Evolutionary conservation across 2,797 vertebrate species (phyloP).

Genomic region (Natrix natrix): DNA sequence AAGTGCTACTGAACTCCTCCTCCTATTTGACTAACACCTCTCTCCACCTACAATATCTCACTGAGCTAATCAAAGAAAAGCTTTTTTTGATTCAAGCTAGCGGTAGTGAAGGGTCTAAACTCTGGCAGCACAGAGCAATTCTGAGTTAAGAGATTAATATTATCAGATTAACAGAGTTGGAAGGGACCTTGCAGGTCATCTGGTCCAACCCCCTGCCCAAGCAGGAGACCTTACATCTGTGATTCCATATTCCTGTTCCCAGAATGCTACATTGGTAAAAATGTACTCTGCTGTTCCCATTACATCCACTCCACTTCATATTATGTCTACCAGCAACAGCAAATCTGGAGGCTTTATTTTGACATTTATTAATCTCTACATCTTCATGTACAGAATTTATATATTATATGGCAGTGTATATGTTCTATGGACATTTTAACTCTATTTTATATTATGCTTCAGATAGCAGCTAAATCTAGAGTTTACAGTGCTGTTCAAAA

Average conservation of each 20-base stretch:
- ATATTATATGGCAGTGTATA: background rate
- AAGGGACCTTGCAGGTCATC: no score
- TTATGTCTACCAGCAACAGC: background rate
- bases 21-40: background rate
- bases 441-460: background rate
- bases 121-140: background rate
- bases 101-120: background rate
- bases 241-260: background rate
- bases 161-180: no score
- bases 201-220: no score
- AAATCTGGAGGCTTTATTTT: background rate
- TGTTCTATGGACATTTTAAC: background rate
- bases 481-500: background rate
- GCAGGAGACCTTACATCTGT: no score
- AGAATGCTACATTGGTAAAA: background rate
- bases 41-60: background rate
- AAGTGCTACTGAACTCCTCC: background rate
- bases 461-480: background rate
- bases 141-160: background rate
- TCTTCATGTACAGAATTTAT: background rate
- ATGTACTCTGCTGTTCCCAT: background rate
- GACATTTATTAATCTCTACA: background rate
- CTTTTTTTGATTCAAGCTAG: background rate
- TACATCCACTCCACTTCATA: background rate
- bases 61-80: background rate